These are phyloP conservation scores for Podotricha telesiphe DNA, from an alignment of 2,888 invertebrate genomes.

Conservation along the genomic window DNA sequence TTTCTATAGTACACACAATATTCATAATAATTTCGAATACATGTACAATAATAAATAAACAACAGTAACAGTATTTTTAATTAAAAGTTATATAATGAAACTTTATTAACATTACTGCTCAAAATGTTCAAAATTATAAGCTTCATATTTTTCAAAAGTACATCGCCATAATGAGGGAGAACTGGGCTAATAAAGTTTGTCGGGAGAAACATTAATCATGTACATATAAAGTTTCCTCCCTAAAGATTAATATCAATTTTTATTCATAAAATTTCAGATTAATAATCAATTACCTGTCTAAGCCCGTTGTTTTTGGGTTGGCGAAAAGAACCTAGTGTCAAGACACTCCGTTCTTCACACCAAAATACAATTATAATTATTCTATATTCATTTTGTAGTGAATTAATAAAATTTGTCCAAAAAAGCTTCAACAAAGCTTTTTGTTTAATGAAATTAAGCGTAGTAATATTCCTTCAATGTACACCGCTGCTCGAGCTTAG, in stretches of 20 bases:
- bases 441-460: background rate
- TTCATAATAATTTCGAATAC: background rate
- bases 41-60: background rate
- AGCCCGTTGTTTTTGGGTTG: no score
- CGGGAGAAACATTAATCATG: background rate
- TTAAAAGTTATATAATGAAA: constrained; percentile 5
- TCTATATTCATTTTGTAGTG: background rate
- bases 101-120: background rate
- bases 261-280: background rate
- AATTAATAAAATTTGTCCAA: background rate
- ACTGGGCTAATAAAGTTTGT: background rate
- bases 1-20: background rate
- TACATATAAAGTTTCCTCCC: background rate
- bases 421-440: background rate
- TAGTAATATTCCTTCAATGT: constrained; percentile 10
- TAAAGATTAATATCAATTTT: background rate
- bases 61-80: background rate
- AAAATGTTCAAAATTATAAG: constrained; percentile 6
- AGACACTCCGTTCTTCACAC: no score
- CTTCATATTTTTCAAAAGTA: background rate
- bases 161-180: background rate
- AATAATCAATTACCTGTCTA: background rate
- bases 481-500: constrained; percentile 6
- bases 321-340: no score
- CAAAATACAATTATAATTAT: no score